Percentiles rank a stretch among this genome's conserved stretches.
Evolutionary conservation across 2,113 vertebrate genomes (phyloP).

Genomic region (Polypterus bichir): DNA sequence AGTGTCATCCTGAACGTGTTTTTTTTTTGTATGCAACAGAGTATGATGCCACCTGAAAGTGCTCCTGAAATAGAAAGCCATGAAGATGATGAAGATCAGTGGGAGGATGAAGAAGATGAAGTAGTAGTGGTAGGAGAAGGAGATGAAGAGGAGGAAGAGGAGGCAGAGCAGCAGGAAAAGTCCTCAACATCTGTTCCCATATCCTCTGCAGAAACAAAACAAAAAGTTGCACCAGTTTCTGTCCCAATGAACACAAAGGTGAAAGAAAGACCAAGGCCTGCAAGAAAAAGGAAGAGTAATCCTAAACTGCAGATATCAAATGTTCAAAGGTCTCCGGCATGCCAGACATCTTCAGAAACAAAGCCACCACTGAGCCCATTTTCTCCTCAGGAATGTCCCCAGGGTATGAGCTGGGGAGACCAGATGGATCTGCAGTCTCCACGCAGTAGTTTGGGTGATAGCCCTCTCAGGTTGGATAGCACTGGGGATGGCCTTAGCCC

Average conservation of each 20-base stretch:
- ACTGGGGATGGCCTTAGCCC: background rate
- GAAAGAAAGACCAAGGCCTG: background rate
- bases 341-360: background rate
- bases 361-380: conserved; percentile 53
- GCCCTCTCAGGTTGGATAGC: conserved; percentile 31
- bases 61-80: background rate
- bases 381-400: conserved; percentile 44
- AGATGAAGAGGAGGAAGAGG: conserved; percentile 21
- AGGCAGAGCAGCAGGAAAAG: conserved; percentile 27
- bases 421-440: conserved; percentile 77
- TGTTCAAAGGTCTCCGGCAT: background rate
- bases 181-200: no score
- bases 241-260: no score
- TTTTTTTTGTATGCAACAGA: no score
- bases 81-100: conserved; percentile 39
- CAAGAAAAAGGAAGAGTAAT: background rate
- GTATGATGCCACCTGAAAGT: background rate
- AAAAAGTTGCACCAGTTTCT: no score
- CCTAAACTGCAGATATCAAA: background rate
- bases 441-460: conserved; percentile 42
- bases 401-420: conserved; percentile 75
- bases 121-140: conserved; percentile 26
- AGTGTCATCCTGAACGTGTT: no score
- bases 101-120: conserved; percentile 40
- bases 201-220: no score